Base-by-base conservation (phyloP, 2,113 vertebrate species). In the Proteles cristata region DNA sequence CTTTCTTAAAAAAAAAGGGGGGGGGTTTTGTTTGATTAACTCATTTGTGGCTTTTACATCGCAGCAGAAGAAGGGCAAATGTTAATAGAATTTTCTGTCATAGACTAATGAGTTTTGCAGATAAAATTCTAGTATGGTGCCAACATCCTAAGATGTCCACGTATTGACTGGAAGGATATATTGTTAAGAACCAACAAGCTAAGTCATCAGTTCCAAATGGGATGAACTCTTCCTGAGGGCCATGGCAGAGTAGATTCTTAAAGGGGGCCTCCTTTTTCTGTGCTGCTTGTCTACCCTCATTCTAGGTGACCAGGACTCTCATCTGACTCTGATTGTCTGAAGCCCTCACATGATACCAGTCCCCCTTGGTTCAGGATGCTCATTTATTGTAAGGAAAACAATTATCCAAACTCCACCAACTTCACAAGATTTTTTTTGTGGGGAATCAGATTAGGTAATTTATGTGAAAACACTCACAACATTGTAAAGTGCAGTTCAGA, bases 41-140 rank as follows among this genome's bases (percentile, higher is more conserved):
- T 92, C 45, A 73, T 79, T 95, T 94, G 58, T 63, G 3, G 90
- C 84, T 94, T 94, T 95, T 61, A 55, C 61, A 81, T 91, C 66
- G 92, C 21, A 69, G 39, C 58, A 86, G 77, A 93, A 96, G 82
- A 73, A 96, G 88, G 31, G n/a, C 5, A 77, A 81, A n/a, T 28
- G 8, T 53, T 58, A 69, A 48, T 35, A 65, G 92, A 88, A 76
- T 81, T 93, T 90, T 84, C 77, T 77, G 14, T 73, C 58, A 53
- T 81, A 81, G 76, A 80, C 55, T 45, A 93, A 87, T 87, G 77
- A 71, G 11, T 90, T 85, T 88, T 92, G 43, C 87, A 94, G 74
- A 82, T 77, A 85, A 39, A 74, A 17, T 53, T 91, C 68, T 43
- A 19, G 65, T 63, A 33, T 61, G 25, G 45, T 85, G 77, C 71